A percentile compares a stretch with the other conserved stretches of the same genome.
Conservation (phyloP, 2,113 vertebrate species). For the Nyctereutes procyonoides region DNA sequence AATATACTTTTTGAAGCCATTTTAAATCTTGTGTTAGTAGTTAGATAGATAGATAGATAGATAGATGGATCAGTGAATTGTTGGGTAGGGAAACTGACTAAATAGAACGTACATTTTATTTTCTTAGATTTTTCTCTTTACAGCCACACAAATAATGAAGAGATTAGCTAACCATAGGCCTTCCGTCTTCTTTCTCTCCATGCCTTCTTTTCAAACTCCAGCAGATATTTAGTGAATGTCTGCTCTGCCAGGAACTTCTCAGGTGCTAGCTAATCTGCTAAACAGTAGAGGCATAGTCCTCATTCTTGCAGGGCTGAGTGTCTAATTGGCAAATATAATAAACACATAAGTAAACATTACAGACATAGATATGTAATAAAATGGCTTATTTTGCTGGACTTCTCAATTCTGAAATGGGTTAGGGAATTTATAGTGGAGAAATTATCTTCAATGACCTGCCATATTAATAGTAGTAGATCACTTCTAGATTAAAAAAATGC, state of each 20-base stretch:
- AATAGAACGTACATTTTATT: background rate
- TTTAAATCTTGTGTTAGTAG: background rate
- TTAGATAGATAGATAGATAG: background rate
- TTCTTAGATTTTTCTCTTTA: background rate
- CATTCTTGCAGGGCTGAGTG: background rate
- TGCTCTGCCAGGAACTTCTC: background rate
- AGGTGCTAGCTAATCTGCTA: background rate
- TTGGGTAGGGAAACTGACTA: background rate
- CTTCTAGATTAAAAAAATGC: constrained; percentile 44
- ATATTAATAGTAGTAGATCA: constrained; percentile 25
- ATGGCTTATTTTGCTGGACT: background rate
- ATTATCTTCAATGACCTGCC: background rate
- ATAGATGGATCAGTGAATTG: background rate
- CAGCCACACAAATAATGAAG: background rate
- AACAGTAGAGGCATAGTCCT: background rate
- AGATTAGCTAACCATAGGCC: background rate
- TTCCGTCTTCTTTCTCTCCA: background rate
- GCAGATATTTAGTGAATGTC: constrained; percentile 12
- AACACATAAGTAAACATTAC: background rate
- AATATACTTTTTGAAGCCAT: background rate
- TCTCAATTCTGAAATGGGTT: background rate
- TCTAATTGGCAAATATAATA: constrained; percentile 21
- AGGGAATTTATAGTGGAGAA: background rate
- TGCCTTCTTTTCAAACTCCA: background rate
- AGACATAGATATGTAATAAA: background rate